Evolutionary conservation across 2,797 vertebrate genomes (phyloP).

Genomic region (Lates japonicus): DNA sequence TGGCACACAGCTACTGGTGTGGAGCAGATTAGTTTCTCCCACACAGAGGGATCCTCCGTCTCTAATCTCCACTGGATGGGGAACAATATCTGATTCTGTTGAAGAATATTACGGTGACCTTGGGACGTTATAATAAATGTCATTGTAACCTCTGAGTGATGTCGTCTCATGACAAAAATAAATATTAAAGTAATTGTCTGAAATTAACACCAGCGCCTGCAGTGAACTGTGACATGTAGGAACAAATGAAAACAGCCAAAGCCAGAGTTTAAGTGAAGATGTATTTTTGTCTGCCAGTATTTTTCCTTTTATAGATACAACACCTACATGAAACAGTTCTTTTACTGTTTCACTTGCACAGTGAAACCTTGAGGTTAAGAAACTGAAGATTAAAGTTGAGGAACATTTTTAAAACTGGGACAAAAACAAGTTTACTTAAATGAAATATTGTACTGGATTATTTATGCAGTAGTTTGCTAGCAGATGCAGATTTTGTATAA

Average conservation of each 20-base stretch:
- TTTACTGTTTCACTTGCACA: background rate
- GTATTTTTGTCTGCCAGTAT: too few species aligned
- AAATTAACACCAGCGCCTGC: too few species aligned
- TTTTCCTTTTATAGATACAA: too few species aligned
- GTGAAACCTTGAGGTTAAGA: background rate
- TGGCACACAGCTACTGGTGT: background rate
- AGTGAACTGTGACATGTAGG: too few species aligned
- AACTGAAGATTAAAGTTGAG: background rate
- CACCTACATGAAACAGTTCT: background rate
- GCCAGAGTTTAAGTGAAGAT: too few species aligned
- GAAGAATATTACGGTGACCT: background rate
- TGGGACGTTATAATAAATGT: background rate
- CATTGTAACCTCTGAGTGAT: background rate
- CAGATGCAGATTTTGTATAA: background rate
- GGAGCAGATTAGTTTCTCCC: background rate
- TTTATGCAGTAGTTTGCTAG: background rate
- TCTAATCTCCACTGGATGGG: background rate
- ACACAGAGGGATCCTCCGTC: background rate
- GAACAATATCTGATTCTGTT: background rate
- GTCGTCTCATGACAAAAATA: too few species aligned
- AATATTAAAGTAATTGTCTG: too few species aligned
- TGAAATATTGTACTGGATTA: background rate
- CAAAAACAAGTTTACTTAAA: background rate
- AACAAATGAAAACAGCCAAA: too few species aligned
- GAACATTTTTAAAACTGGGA: background rate